Conservation (phyloP, 2,888 invertebrate genomes). For the Lasioglossum pauxillum region DNA sequence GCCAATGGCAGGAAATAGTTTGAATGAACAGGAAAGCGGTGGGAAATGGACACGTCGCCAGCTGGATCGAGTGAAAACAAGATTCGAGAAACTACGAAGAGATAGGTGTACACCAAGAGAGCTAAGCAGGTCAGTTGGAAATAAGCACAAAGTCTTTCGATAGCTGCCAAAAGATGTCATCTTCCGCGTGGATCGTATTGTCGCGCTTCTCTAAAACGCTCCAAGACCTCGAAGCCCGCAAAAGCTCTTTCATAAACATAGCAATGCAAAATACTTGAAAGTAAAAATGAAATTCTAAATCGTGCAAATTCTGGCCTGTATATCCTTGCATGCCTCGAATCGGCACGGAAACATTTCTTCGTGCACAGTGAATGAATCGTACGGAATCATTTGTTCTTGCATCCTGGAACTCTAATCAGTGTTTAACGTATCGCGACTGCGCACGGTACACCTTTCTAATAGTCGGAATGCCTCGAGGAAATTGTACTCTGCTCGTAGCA, state of each 20-base stretch:
- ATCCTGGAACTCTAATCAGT: constrained; percentile 59
- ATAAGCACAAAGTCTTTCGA: constrained; percentile 64
- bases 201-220: constrained; percentile 41
- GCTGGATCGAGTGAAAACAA: constrained; percentile 64
- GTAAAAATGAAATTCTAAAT: background rate
- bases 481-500: constrained; percentile 42
- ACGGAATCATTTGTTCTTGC: constrained; percentile 40
- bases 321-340: background rate
- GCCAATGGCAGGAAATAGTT: constrained; percentile 51
- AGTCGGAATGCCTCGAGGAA: constrained; percentile 58
- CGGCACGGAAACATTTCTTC: constrained; percentile 9
- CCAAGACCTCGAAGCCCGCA: background rate
- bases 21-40: constrained; percentile 59
- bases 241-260: background rate
- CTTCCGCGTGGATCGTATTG: constrained; percentile 63
- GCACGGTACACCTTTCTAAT: constrained; percentile 56
- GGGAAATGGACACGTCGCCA: constrained; percentile 37
- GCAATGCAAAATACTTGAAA: background rate
- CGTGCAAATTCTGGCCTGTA: background rate
- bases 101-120: constrained; percentile 49
- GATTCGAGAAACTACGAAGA: constrained; percentile 40
- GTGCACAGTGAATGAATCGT: constrained; percentile 16
- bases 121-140: constrained; percentile 74
- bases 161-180: constrained; percentile 75
- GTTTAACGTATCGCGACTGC: constrained; percentile 42